phyloP scores from a whole-genome alignment of 2,797 vertebrate genomes.

The Oreortyx pictus region DNA sequence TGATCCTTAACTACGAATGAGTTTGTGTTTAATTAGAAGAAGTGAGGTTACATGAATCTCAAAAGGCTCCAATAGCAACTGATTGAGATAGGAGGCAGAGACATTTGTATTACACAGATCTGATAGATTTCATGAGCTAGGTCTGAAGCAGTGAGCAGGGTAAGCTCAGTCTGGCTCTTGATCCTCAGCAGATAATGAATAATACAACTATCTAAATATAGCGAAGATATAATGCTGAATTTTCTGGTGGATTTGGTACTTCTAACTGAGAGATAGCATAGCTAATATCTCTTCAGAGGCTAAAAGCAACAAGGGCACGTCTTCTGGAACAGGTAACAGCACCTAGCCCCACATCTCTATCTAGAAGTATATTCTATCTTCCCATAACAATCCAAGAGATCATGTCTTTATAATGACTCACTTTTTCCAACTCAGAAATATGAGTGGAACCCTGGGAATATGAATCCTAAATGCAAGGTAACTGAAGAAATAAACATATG shows the following conservation, averaged over 20 bases:
- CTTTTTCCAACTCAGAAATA: not conserved
- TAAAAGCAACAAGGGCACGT: not conserved
- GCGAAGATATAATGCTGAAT: not conserved
- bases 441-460: not conserved
- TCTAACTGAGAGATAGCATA: not conserved
- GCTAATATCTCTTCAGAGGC: not conserved
- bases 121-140: not conserved
- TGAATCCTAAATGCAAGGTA: not conserved
- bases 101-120: not conserved
- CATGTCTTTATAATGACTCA: not conserved
- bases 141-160: not conserved
- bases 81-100: not conserved
- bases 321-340: not conserved
- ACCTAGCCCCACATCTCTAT: not conserved
- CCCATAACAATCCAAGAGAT: not conserved
- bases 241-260: not conserved
- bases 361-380: not conserved
- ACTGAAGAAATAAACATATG: not conserved
- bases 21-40: not conserved
- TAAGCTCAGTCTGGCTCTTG: not conserved
- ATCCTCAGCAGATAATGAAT: not conserved
- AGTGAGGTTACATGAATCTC: not conserved
- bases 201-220: not conserved
- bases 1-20: not conserved
- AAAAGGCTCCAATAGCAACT: not conserved